phyloP scores from a whole-genome alignment of 1,140 invertebrate species.

The Drosophila paulistorum region DNA sequence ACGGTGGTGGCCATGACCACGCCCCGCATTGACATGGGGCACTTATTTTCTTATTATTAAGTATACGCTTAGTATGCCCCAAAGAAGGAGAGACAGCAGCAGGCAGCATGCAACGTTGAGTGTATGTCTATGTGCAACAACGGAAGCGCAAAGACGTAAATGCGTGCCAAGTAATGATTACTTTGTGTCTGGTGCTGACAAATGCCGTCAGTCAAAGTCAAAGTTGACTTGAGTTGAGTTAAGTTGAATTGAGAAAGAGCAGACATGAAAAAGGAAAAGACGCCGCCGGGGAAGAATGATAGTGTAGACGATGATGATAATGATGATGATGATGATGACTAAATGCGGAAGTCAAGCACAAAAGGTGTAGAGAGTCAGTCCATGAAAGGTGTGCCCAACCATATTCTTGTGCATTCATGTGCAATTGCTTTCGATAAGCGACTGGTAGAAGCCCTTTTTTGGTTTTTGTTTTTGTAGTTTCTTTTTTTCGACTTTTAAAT shows the following conservation, averaged over 20 bases:
- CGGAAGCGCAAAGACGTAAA: conserved; percentile 38
- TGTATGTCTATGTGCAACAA: neutral
- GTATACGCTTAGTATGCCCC: conserved; percentile 70
- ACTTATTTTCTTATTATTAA: conserved; percentile 82
- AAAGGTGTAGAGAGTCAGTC: conserved; percentile 56
- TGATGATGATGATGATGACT: conserved; percentile 25
- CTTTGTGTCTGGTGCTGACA: conserved; percentile 78
- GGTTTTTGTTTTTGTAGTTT: neutral
- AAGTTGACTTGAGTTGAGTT: conserved; percentile 41
- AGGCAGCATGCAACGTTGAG: conserved; percentile 17
- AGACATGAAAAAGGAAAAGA: neutral
- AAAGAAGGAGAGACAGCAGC: conserved; percentile 11
- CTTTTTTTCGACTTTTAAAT: neutral
- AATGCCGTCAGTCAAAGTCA: conserved; percentile 80
- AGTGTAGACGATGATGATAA: conserved; percentile 13
- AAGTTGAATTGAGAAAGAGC: conserved; percentile 21
- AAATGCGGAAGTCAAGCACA: conserved; percentile 63
- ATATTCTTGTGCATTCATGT: conserved; percentile 57
- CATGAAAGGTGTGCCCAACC: conserved; percentile 33
- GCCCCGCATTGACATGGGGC: conserved; percentile 58
- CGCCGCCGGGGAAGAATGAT: neutral
- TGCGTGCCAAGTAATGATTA: conserved; percentile 74
- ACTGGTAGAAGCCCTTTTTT: neutral
- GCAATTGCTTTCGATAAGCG: conserved; percentile 46
- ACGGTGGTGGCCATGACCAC: conserved; percentile 7